phyloP scores from a whole-genome alignment of 2,113 vertebrate species.

The Pristiophorus japonicus region DNA sequence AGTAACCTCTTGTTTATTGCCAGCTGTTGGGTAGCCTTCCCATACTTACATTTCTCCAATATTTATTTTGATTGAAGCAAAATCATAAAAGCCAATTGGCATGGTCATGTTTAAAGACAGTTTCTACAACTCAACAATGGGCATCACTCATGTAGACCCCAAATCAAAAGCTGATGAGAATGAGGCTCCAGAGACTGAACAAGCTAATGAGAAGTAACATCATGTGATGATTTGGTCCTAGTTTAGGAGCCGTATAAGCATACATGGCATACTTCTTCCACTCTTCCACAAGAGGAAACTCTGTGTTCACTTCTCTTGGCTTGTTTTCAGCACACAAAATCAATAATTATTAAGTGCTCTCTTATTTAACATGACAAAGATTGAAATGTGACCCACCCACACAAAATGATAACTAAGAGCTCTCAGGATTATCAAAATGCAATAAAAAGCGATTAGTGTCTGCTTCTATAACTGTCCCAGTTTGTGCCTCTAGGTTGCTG shows the following conservation, averaged over 20 bases:
- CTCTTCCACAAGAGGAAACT: background rate
- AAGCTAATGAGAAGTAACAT: background rate
- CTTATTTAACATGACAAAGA: background rate
- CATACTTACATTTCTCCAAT: background rate
- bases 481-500: background rate
- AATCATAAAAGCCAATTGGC: background rate
- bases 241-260: background rate
- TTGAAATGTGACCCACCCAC: background rate
- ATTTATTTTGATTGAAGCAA: background rate
- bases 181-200: background rate
- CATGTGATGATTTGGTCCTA: background rate
- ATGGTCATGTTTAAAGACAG: background rate
- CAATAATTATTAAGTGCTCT: background rate
- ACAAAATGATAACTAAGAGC: background rate
- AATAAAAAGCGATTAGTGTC: background rate
- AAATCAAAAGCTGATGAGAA: background rate
- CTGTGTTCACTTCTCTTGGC: background rate
- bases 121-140: background rate
- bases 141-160: background rate
- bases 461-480: background rate
- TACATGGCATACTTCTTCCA: background rate
- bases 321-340: background rate
- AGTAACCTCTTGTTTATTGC: background rate
- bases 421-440: constrained; percentile 6
- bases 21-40: background rate